Base-by-base conservation (phyloP, 2,113 vertebrate species). In the Cnemophilus loriae region DNA sequence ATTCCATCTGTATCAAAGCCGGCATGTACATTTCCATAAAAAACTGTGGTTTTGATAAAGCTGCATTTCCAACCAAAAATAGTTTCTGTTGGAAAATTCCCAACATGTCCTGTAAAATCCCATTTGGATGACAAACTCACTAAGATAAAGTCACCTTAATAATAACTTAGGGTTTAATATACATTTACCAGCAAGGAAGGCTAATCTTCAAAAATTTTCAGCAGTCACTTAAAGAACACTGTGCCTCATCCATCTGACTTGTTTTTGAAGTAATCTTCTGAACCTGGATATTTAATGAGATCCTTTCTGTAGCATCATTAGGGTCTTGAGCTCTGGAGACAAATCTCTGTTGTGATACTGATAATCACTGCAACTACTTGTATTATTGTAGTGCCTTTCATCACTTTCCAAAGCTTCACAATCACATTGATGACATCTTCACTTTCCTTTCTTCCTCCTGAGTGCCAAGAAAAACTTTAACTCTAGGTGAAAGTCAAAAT, bases 1-100 rank as follows among this genome's bases (percentile, higher is more conserved):
- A 92, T 69, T 83, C 50, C 50, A 55, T 83, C 63, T 61, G 84
- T 93, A 92, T 88, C 79, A 93, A 95, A 94, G 70, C 49, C 80
- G 37, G 32, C 50, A 83, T 69, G 71, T 63, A 93, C 59, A 69
- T 77, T 90, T 90, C 59, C 55, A 86, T 83, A 33, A 90, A 95
- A 93, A 76, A 22, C 33, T 11, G 16, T 39, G 24, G 27, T 53
- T 92, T 88, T 90, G 71, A 80, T 65, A 86, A 92, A 92, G 53
- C 18, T 76, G 16, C 24, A 53, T 91, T 94, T 94, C 81, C 56
- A 50, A 91, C 33, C 12, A 71, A 87, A 94, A 89, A 49, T 49
- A 44, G 17, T 68, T 91, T 91, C 46, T 83, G 20, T 61, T 86
- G 79, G 63, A 93, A 92, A 73, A 92, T 85, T 91, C 53, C 37